phyloP scores from a whole-genome alignment of 1,140 invertebrate species.

The Propsilocerus akamusi region DNA sequence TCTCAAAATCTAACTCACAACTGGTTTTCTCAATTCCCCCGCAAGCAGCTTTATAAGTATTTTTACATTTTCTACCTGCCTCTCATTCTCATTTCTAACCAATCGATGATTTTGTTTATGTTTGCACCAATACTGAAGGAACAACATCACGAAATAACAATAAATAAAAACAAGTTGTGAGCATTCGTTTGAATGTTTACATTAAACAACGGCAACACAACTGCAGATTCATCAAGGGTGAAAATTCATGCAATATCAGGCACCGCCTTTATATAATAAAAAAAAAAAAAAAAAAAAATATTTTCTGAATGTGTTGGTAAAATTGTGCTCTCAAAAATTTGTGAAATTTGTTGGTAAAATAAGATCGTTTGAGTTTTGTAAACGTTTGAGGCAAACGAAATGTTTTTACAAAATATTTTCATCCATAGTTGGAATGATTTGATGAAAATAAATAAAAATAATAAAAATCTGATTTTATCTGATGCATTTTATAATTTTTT shows the following conservation, averaged over 20 bases:
- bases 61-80: background rate
- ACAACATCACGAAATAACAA: background rate
- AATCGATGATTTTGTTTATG: background rate
- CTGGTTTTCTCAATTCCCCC: background rate
- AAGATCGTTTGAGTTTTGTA: conserved; percentile 6
- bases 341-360: conserved; percentile 6
- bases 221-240: background rate
- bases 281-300: background rate
- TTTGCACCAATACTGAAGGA: background rate
- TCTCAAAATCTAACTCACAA: background rate
- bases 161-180: background rate
- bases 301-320: too few species aligned
- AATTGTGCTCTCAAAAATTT: too few species aligned
- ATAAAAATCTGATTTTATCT: too few species aligned
- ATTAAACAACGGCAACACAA: background rate
- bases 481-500: too few species aligned
- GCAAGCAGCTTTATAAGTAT: background rate
- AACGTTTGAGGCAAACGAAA: background rate
- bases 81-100: background rate
- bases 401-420: background rate
- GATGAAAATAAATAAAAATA: too few species aligned
- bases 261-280: background rate
- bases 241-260: background rate
- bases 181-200: background rate
- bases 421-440: background rate